Evolutionary conservation across 2,888 invertebrate genomes (phyloP).

Genomic region (Agriotes lineatus): DNA sequence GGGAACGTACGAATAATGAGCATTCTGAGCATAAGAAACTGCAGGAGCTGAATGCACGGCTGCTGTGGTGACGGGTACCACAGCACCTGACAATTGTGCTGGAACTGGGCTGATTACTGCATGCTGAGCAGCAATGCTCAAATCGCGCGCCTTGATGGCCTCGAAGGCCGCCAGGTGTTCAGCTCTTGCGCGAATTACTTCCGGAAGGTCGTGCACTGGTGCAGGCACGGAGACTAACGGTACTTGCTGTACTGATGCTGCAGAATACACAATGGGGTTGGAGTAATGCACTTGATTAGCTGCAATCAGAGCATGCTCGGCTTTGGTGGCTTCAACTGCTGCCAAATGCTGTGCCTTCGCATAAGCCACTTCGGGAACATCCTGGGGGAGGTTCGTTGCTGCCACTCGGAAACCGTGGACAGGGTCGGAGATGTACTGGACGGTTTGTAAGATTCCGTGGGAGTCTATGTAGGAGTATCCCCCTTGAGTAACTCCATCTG

Average conservation of each 20-base stretch:
- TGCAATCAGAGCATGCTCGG: constrained; percentile 55
- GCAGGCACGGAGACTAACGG: constrained; percentile 55
- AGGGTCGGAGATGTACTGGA: constrained; percentile 74
- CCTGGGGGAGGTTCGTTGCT: constrained; percentile 74
- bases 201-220: constrained; percentile 63
- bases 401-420: constrained; percentile 75
- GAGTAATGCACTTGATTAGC: constrained; percentile 53
- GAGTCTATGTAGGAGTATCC: constrained; percentile 79
- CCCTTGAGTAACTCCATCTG: constrained; percentile 75
- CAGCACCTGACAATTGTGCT: constrained; percentile 52
- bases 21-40: constrained; percentile 18
- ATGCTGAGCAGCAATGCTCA: constrained; percentile 47
- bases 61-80: constrained; percentile 50
- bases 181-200: constrained; percentile 38
- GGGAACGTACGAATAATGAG: constrained; percentile 19
- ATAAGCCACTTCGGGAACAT: constrained; percentile 62
- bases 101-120: constrained; percentile 52
- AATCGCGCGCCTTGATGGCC: constrained; percentile 57
- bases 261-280: constrained; percentile 55
- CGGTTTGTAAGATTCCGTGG: constrained; percentile 74
- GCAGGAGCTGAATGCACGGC: constrained; percentile 41
- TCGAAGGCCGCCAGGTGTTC: constrained; percentile 51
- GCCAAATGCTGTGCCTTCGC: constrained; percentile 62
- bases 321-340: constrained; percentile 58
- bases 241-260: constrained; percentile 49